Percentiles rank a stretch among this genome's conserved stretches.
These are phyloP conservation scores for Slavum lentiscoides DNA, from an alignment of 2,888 invertebrate genomes.

Conservation along the genomic window DNA sequence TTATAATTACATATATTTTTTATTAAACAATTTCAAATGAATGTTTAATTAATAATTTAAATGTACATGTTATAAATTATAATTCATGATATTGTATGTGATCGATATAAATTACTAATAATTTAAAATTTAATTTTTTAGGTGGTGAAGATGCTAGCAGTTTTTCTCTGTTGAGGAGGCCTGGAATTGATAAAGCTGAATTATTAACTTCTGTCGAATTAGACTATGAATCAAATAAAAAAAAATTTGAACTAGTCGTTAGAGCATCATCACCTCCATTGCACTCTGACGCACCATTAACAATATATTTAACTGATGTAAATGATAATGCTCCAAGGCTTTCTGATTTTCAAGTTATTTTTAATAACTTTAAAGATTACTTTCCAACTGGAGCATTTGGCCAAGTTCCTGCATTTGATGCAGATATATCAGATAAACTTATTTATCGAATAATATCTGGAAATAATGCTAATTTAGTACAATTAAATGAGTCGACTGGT, in stretches of 20 bases:
- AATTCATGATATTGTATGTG: no score
- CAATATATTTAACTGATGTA: slow-evolving; percentile 86
- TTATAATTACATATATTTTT: no score
- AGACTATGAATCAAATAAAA: slow-evolving; percentile 93
- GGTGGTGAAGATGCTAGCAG: slow-evolving; percentile 86
- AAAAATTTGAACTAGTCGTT: slow-evolving; percentile 84
- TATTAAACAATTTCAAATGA: no score
- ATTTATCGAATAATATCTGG: slow-evolving; percentile 84
- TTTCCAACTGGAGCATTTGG: slow-evolving; percentile 93
- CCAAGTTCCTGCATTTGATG: slow-evolving; percentile 88
- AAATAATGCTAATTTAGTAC: slow-evolving; percentile 87
- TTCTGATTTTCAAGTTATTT: slow-evolving; percentile 86
- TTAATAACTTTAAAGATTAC: slow-evolving; percentile 92
- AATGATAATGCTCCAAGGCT: slow-evolving; percentile 93
- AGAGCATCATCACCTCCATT: slow-evolving; percentile 89
- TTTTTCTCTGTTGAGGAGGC: slow-evolving; percentile 79
- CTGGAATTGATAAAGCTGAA: slow-evolving; percentile 83
- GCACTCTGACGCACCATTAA: slow-evolving; percentile 84
- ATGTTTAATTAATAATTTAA: no score
- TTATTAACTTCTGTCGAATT: slow-evolving; percentile 86
- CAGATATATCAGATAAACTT: slow-evolving; percentile 87
- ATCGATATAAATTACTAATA: background rate
- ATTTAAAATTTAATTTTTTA: slow-evolving; percentile 56
- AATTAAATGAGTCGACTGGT: slow-evolving; percentile 81
- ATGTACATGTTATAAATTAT: no score